Evolutionary conservation across 2,113 vertebrate species (phyloP).

Genomic region (Gopherus evgoodei): DNA sequence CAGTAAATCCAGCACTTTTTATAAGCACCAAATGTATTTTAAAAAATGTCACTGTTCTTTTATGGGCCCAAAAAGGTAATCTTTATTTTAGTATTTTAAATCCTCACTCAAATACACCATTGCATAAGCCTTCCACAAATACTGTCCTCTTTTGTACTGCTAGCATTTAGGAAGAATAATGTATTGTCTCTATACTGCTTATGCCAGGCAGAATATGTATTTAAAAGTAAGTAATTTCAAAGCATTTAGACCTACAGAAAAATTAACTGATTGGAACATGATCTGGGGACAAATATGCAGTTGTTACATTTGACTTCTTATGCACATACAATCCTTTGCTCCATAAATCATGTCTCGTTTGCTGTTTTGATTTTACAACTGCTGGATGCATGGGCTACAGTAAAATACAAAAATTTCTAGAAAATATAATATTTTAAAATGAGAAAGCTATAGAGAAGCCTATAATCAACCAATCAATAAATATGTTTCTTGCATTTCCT

Average conservation of each 20-base stretch:
- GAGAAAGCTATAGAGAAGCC: not conserved
- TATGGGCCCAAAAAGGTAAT: not conserved
- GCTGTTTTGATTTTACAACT: not conserved
- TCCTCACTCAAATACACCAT: constrained; percentile 35
- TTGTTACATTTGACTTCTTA: not conserved
- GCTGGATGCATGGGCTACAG: not conserved
- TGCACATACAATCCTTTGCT: not conserved
- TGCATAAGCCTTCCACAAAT: not conserved
- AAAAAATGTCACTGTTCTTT: not conserved
- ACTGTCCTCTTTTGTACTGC: not conserved
- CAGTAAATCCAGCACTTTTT: not conserved
- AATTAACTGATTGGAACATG: not conserved
- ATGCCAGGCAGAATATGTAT: not conserved
- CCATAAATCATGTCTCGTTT: not conserved
- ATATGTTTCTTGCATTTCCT: constrained; percentile 39
- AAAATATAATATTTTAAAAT: constrained; percentile 42
- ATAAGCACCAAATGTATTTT: not conserved
- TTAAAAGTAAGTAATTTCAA: not conserved
- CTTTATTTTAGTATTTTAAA: constrained; percentile 33
- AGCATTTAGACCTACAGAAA: not conserved
- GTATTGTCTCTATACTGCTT: not conserved
- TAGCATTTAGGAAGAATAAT: not conserved
- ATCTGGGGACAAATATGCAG: not conserved
- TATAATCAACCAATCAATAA: constrained; percentile 49
- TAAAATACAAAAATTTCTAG: not conserved